Conservation (phyloP, 2,113 vertebrate species). For the Halichoerus grypus region DNA sequence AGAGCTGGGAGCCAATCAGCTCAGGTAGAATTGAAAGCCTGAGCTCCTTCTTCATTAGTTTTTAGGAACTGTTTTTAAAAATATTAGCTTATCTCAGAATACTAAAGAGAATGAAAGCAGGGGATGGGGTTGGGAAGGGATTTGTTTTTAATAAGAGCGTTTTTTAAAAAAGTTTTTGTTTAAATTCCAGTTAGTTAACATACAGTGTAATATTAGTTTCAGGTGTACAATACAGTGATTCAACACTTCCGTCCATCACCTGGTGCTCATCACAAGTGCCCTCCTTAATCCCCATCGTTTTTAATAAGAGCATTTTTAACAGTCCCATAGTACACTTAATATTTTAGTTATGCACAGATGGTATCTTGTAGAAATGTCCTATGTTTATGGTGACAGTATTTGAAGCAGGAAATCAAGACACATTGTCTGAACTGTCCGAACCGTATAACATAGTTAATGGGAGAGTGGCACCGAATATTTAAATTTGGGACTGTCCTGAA, state of each 20-base stretch:
- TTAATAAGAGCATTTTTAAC: neutral
- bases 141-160: neutral
- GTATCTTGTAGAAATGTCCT: neutral
- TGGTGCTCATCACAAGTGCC: no score
- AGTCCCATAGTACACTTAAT: neutral
- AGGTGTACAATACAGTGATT: no score
- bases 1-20: neutral
- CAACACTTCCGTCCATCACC: no score
- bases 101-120: neutral
- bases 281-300: no score
- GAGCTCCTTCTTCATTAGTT: neutral
- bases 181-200: no score
- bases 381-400: neutral
- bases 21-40: neutral
- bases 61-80: neutral
- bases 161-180: neutral
- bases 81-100: slow-evolving; percentile 26
- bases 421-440: neutral
- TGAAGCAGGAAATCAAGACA: neutral
- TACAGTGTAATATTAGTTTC: no score
- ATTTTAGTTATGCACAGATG: neutral
- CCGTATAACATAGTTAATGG: neutral
- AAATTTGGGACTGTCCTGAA: neutral
- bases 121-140: neutral
- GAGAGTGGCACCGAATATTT: neutral